phyloP scores from a whole-genome alignment of 2,113 vertebrate species.

The Anas platyrhynchos region DNA sequence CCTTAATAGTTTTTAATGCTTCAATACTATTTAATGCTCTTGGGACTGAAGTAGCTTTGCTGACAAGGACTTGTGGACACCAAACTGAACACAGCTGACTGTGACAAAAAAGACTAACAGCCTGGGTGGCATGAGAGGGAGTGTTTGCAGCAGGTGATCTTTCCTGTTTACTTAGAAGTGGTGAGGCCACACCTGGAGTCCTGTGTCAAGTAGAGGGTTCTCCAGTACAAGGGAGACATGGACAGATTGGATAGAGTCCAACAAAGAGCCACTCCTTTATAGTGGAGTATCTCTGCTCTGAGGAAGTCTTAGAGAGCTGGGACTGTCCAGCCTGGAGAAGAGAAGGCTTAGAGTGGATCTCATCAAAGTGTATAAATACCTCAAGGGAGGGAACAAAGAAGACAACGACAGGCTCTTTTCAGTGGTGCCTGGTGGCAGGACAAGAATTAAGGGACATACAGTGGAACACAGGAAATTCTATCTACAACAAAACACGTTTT shows the following conservation, averaged over 20 bases:
- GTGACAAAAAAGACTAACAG: not conserved
- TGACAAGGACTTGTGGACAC: not conserved
- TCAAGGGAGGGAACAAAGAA: not conserved
- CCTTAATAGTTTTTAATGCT: not conserved
- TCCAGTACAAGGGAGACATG: not conserved
- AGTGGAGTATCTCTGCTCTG: not conserved
- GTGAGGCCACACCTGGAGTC: not conserved
- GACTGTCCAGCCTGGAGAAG: not conserved
- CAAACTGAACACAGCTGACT: not conserved
- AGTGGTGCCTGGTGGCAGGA: not conserved
- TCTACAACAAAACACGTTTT: not conserved
- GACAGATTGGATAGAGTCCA: not conserved
- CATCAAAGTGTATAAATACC: not conserved
- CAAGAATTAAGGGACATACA: not conserved
- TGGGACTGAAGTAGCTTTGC: not conserved
- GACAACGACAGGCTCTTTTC: not conserved
- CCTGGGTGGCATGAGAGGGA: not conserved
- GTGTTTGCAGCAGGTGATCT: not conserved
- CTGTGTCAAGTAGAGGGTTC: not conserved
- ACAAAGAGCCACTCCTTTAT: not conserved
- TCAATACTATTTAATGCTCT: not conserved
- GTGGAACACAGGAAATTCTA: not conserved
- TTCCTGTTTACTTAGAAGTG: not conserved
- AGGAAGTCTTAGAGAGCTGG: not conserved
- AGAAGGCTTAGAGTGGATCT: not conserved